These are phyloP conservation scores for Osmoderma eremita DNA, from an alignment of 2,888 invertebrate genomes.

Conservation along the genomic window DNA sequence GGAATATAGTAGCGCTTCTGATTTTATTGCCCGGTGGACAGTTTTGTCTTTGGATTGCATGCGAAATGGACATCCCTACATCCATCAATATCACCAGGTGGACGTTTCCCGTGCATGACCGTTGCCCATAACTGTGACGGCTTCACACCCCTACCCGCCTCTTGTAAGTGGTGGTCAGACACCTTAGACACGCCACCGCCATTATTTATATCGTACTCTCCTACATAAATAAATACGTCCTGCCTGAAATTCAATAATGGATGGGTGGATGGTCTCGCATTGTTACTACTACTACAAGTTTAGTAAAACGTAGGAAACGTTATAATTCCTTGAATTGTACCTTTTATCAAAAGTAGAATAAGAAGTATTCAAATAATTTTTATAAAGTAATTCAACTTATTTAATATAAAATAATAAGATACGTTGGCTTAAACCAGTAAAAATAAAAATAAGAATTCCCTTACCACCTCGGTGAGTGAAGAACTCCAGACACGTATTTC, in stretches of 20 bases:
- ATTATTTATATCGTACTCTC: conserved; percentile 34
- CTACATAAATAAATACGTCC: conserved; percentile 11
- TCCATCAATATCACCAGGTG: conserved; percentile 52
- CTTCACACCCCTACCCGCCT: conserved; percentile 53
- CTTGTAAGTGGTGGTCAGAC: conserved; percentile 52
- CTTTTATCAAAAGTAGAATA: background rate
- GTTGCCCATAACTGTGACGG: conserved; percentile 51
- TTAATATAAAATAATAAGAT: no score
- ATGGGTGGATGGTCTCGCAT: no score
- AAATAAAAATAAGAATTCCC: no score
- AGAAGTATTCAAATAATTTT: background rate
- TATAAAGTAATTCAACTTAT: background rate
- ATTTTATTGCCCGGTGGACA: conserved; percentile 29
- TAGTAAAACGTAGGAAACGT: background rate
- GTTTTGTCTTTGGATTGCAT: conserved; percentile 38
- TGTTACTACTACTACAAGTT: background rate
- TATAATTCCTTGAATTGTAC: background rate
- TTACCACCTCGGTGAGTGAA: no score
- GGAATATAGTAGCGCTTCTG: conserved; percentile 14
- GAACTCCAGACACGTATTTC: no score
- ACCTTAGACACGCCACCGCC: conserved; percentile 51
- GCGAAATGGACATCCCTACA: conserved; percentile 38
- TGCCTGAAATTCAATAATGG: conserved; percentile 3
- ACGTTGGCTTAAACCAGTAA: no score
- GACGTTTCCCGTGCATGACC: conserved; percentile 55